Evolutionary conservation across 1,140 invertebrate species (phyloP).

Genomic region (Eriosoma lanigerum): DNA sequence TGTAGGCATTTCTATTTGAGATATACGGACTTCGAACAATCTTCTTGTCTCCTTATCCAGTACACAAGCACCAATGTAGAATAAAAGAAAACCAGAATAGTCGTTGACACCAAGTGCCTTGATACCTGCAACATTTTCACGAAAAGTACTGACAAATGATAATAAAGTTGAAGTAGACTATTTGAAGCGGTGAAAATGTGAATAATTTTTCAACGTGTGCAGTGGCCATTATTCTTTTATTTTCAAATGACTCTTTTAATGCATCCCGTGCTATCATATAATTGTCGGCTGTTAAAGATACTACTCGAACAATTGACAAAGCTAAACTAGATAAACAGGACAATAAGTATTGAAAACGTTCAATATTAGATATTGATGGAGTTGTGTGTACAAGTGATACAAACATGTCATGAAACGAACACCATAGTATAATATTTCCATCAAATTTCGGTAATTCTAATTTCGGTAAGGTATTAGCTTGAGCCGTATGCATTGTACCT

Average conservation of each 20-base stretch:
- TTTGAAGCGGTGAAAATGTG: not conserved
- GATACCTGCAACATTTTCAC: constrained; percentile 14
- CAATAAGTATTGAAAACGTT: not conserved
- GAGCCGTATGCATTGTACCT: too few species aligned
- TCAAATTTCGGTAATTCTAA: not conserved
- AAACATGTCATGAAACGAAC: too few species aligned
- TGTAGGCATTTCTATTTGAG: not conserved
- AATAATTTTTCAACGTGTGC: constrained; percentile 14
- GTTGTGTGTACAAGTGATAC: too few species aligned
- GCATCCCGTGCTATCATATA: constrained; percentile 1
- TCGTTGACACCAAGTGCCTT: not conserved
- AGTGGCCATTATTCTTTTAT: not conserved
- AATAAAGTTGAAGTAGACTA: not conserved
- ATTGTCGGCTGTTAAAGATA: not conserved
- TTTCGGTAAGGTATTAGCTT: not conserved
- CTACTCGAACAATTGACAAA: not conserved
- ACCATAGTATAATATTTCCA: too few species aligned
- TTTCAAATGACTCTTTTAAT: not conserved
- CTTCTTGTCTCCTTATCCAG: not conserved
- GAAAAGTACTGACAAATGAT: constrained; percentile 2
- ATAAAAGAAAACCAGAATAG: not conserved
- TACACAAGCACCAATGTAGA: constrained; percentile 7
- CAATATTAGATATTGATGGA: too few species aligned
- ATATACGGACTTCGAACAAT: not conserved
- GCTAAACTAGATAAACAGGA: not conserved